Percentiles rank a stretch among this genome's conserved stretches.
These are phyloP conservation scores for Lepus europaeus DNA, from an alignment of 2,113 vertebrate genomes.

Conservation along the genomic window DNA sequence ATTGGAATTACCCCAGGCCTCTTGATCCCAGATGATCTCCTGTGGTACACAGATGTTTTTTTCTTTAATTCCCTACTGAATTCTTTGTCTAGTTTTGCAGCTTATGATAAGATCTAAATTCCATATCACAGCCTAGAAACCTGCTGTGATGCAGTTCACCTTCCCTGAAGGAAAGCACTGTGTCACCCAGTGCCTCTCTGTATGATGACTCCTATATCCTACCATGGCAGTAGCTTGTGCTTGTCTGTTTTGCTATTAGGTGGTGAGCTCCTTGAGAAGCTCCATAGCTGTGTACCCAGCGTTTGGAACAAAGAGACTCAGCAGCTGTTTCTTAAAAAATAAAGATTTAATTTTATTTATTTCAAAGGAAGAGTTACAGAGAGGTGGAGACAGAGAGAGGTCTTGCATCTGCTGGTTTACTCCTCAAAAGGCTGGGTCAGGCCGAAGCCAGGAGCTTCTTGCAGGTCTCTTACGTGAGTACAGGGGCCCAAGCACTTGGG, in stretches of 20 bases:
- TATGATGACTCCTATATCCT: not conserved
- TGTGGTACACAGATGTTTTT: not conserved
- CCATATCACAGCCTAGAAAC: not conserved
- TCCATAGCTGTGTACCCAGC: not conserved
- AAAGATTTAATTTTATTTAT: too few relatives aligned
- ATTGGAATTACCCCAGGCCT: not conserved
- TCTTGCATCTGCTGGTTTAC: too few relatives aligned
- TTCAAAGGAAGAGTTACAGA: too few relatives aligned
- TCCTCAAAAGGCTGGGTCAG: too few relatives aligned
- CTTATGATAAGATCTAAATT: constrained; percentile 1
- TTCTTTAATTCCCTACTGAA: not conserved
- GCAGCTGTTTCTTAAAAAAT: not conserved
- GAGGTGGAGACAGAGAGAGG: too few relatives aligned
- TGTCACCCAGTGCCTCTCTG: too few relatives aligned
- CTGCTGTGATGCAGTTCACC: not conserved
- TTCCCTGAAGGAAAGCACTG: not conserved
- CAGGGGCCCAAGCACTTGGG: too few relatives aligned
- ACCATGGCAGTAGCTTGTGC: not conserved
- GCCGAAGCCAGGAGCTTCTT: too few relatives aligned
- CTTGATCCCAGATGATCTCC: not conserved
- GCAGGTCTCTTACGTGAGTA: too few relatives aligned
- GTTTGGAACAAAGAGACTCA: not conserved
- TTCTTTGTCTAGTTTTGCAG: constrained; percentile 5
- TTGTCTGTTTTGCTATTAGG: not conserved
- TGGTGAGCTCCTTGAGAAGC: not conserved